Conservation (phyloP, 2,888 invertebrate species). For the Morinoia aosen region DNA sequence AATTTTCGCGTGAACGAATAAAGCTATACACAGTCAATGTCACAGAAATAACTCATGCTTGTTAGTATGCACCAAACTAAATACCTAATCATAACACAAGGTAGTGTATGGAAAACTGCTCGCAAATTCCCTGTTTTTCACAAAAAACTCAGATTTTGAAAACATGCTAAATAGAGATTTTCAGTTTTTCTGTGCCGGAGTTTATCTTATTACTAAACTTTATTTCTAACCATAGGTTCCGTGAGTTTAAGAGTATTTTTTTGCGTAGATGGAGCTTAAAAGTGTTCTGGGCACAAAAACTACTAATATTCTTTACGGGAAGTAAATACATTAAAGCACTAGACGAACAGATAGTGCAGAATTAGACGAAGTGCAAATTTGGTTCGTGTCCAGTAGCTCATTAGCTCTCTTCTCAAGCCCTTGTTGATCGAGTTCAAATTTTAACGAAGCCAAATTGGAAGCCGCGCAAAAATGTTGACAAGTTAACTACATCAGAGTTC, state of each 20-base stretch:
- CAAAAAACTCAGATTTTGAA: neutral
- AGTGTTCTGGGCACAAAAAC: neutral
- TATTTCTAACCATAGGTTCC: neutral
- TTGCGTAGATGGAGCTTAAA: neutral
- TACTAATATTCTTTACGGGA: neutral
- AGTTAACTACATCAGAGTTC: slow-evolving; percentile 36
- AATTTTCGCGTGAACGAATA: no score
- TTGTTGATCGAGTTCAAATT: slow-evolving; percentile 40
- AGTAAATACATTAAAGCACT: neutral
- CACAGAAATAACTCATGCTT: no score
- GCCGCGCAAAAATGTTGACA: slow-evolving; percentile 41
- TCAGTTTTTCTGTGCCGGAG: neutral
- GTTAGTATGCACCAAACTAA: no score
- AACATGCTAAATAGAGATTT: neutral
- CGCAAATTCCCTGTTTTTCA: neutral
- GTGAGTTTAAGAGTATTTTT: neutral
- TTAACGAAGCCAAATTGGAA: slow-evolving; percentile 25
- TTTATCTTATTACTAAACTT: neutral
- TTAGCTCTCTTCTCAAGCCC: slow-evolving; percentile 12
- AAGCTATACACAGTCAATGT: no score
- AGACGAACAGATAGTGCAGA: neutral
- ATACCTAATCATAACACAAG: no score
- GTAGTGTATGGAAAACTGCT: no score
- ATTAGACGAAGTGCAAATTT: neutral
- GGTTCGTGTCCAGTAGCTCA: slow-evolving; percentile 19